Evolutionary conservation across 2,113 vertebrate species (phyloP).

Genomic region (Cranoglanis bouderius): DNA sequence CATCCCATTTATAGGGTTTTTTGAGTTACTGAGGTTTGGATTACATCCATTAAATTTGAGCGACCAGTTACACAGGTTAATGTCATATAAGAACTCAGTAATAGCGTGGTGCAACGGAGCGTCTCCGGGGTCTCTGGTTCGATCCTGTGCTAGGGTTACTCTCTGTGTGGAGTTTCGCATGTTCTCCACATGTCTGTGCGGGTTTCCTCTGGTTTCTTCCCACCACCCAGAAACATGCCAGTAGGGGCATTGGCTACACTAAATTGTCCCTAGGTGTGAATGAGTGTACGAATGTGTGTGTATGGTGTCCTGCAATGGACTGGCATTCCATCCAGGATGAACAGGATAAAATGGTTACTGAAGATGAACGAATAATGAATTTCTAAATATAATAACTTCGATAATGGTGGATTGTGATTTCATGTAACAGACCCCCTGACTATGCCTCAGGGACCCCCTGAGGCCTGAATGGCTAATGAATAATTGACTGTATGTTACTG

Average conservation of each 20-base stretch:
- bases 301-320: not conserved
- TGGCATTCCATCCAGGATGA: not conserved
- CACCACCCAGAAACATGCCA: not conserved
- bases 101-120: not conserved
- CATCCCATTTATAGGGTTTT: no score
- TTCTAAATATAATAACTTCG: not conserved
- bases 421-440: not conserved
- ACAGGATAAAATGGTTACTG: not conserved
- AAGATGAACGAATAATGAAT: not conserved
- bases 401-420: not conserved
- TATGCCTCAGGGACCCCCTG: not conserved
- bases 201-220: not conserved
- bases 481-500: not conserved
- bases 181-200: not conserved
- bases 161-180: not conserved
- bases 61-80: not conserved
- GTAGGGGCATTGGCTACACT: not conserved
- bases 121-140: not conserved
- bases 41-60: not conserved
- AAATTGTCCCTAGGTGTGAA: not conserved
- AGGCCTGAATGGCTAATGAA: not conserved
- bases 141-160: not conserved
- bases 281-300: not conserved
- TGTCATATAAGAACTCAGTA: not conserved
- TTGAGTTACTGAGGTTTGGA: not conserved